These are phyloP conservation scores for Asobara japonica DNA, from an alignment of 1,140 invertebrate genomes.

Conservation along the genomic window DNA sequence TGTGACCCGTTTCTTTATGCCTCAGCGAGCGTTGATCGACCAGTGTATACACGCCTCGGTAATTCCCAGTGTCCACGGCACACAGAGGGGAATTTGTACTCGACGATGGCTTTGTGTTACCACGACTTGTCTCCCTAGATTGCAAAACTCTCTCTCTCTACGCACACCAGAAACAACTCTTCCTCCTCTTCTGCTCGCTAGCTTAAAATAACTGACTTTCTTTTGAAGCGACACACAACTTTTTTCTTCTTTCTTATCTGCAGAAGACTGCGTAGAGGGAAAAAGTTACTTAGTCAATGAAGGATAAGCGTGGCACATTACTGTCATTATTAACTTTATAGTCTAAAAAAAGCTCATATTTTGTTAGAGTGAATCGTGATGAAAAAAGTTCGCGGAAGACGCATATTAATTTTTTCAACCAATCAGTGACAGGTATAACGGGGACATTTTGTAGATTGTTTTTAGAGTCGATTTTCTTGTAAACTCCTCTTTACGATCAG, in stretches of 20 bases:
- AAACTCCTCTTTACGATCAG: too few relatives aligned
- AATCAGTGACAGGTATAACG: too few relatives aligned
- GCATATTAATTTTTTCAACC: too few relatives aligned
- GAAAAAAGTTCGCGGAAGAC: too few relatives aligned
- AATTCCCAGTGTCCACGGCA: constrained; percentile 36
- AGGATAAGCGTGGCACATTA: too few relatives aligned
- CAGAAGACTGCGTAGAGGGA: background rate
- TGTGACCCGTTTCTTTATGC: constrained; percentile 24
- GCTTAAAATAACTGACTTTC: background rate
- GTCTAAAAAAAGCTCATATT: too few relatives aligned
- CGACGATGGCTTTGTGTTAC: constrained; percentile 10
- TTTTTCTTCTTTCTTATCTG: background rate
- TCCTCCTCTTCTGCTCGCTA: background rate
- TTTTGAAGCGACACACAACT: background rate
- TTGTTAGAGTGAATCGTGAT: too few relatives aligned
- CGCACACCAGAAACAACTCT: background rate
- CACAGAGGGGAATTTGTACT: constrained; percentile 26
- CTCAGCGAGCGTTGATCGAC: constrained; percentile 30
- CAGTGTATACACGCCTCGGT: constrained; percentile 44
- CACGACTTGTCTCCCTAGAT: constrained; percentile 1
- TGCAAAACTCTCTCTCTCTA: background rate
- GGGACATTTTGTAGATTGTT: too few relatives aligned
- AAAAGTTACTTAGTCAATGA: too few relatives aligned
- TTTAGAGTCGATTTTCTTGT: too few relatives aligned
- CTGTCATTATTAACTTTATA: too few relatives aligned